A percentile compares a stretch with the other conserved stretches of the same genome.
Evolutionary conservation across 2,888 invertebrate genomes (phyloP).

Genomic region (Camptogramma bilineatum): DNA sequence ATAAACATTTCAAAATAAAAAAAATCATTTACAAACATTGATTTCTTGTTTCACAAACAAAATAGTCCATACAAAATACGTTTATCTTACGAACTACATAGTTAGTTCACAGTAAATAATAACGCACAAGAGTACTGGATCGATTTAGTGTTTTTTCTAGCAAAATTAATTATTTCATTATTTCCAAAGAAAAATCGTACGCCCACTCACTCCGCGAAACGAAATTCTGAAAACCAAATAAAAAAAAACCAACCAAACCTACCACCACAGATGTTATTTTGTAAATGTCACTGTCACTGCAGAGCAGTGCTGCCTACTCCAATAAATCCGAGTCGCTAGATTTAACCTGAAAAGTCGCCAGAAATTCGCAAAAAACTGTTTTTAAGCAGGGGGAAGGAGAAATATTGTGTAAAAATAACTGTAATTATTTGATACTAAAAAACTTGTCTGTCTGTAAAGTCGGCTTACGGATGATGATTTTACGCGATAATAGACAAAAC

Average conservation of each 20-base stretch:
- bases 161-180: constrained; percentile 43
- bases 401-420: too few species aligned
- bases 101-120: constrained; percentile 3
- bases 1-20: constrained; percentile 36
- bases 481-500: too few species aligned
- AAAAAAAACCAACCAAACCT: constrained; percentile 1
- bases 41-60: constrained; percentile 16
- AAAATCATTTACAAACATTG: constrained; percentile 15
- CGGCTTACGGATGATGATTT: too few species aligned
- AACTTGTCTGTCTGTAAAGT: too few species aligned
- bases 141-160: constrained; percentile 20
- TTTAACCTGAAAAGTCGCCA: too few species aligned
- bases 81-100: constrained; percentile 21
- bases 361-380: too few species aligned
- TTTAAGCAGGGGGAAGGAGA: too few species aligned
- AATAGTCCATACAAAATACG: neutral
- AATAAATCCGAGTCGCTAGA: too few species aligned
- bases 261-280: constrained; percentile 6
- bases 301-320: too few species aligned
- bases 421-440: too few species aligned
- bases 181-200: constrained; percentile 37
- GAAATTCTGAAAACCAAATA: constrained; percentile 17
- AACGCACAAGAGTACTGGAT: constrained; percentile 12
- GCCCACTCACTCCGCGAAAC: constrained; percentile 36
- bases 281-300: neutral